phyloP scores from a whole-genome alignment of 1,140 invertebrate species.

The Cryptotermes secundus region DNA sequence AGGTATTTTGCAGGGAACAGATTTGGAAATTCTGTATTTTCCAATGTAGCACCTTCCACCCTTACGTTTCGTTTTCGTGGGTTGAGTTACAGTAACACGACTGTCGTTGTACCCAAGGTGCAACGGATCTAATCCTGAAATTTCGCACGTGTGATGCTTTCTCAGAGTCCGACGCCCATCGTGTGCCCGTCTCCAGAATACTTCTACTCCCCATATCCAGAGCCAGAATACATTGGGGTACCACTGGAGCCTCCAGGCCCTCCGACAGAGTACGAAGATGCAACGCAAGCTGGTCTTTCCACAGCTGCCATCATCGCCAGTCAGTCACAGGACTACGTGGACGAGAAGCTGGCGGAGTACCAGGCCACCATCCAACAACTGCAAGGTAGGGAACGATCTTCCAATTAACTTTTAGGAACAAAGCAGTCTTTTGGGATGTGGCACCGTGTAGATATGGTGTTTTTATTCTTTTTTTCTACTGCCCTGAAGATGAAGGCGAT shows the following conservation, averaged over 20 bases:
- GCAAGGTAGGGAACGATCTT: conserved; percentile 70
- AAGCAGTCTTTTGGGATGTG: too few relatives aligned
- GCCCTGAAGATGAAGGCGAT: too few relatives aligned
- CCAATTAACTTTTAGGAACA: background rate
- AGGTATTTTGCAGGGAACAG: too few relatives aligned
- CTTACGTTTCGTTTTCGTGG: too few relatives aligned
- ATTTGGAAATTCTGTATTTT: too few relatives aligned
- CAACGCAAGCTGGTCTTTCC: conserved; percentile 63
- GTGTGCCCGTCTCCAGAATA: conserved; percentile 62
- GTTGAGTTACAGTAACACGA: too few relatives aligned
- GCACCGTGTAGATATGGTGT: too few relatives aligned
- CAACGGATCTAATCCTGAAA: too few relatives aligned
- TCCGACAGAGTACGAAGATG: conserved; percentile 43
- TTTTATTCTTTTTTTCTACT: too few relatives aligned
- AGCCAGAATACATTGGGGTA: conserved; percentile 58
- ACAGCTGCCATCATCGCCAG: conserved; percentile 89
- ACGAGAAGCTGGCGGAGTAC: conserved; percentile 90
- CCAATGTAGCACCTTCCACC: too few relatives aligned
- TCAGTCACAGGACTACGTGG: conserved; percentile 91
- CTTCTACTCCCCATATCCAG: conserved; percentile 59
- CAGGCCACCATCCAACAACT: conserved; percentile 86
- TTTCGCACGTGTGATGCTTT: background rate
- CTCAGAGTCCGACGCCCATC: conserved; percentile 48
- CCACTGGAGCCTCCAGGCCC: conserved; percentile 67
- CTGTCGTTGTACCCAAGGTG: too few relatives aligned